Evolutionary conservation across 2,888 invertebrate genomes (phyloP).

Genomic region (Pristionchus arcanus): DNA sequence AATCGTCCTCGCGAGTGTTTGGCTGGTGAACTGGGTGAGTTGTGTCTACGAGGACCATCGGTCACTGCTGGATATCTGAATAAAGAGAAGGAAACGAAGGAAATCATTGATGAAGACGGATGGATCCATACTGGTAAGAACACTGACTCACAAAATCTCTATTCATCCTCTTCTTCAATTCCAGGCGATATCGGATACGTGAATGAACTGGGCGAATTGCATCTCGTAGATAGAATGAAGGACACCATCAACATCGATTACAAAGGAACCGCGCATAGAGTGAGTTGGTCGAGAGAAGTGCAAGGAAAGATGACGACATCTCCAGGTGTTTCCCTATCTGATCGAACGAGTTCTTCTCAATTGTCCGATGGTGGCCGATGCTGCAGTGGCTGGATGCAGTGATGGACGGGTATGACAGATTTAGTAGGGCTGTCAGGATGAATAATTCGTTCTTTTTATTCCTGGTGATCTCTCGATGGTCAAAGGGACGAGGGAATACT

Average conservation of each 20-base stretch:
- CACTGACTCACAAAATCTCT: not conserved
- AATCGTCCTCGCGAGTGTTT: conserved; percentile 15
- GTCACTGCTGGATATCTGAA: conserved; percentile 15
- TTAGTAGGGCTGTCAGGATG: too few species aligned
- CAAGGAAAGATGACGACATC: not conserved
- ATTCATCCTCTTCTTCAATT: not conserved
- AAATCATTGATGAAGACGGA: conserved; percentile 20
- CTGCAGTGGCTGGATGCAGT: conserved; percentile 30
- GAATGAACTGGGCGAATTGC: conserved; percentile 3
- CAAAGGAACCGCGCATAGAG: not conserved
- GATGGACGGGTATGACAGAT: not conserved
- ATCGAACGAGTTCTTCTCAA: not conserved
- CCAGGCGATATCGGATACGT: conserved; percentile 4
- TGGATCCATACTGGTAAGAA: conserved; percentile 25
- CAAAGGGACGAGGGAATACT: too few species aligned
- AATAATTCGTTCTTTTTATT: too few species aligned
- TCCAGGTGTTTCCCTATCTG: not conserved
- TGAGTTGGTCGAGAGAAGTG: not conserved
- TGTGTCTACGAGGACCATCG: not conserved
- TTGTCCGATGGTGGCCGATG: conserved; percentile 16
- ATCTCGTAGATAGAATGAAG: conserved; percentile 3
- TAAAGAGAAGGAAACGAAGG: conserved; percentile 19
- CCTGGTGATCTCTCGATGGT: too few species aligned
- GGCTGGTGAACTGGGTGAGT: not conserved
- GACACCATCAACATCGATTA: not conserved